A percentile compares a stretch with the other conserved stretches of the same genome.
Conservation (phyloP, 92 coral and sea anemone species). For the Heteractis magnifica region DNA sequence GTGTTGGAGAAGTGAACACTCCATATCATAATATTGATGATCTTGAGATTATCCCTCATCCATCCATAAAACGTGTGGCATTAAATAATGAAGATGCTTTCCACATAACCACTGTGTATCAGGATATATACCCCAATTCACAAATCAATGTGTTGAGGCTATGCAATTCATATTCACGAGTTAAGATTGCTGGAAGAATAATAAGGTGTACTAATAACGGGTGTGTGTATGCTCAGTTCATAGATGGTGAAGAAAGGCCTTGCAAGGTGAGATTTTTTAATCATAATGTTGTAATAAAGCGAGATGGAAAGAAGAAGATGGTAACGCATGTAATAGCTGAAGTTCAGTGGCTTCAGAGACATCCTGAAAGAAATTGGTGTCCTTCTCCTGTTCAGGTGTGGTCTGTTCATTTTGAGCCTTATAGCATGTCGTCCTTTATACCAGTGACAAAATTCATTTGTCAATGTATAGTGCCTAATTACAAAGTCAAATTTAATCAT, state of each 20-base stretch:
- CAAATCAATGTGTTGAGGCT: conserved; percentile 9
- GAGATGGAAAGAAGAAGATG: conserved; percentile 23
- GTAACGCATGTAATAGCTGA: conserved; percentile 21
- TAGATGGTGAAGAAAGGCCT: conserved; percentile 21
- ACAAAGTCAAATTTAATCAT: conserved; percentile 19
- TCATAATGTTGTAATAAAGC: conserved; percentile 11
- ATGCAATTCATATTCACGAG: conserved; percentile 4
- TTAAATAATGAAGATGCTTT: conserved; percentile 12
- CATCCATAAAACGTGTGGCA: conserved; percentile 13
- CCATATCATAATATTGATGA: background rate
- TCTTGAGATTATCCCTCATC: conserved; percentile 16
- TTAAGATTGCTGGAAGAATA: background rate
- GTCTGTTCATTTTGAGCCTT: conserved; percentile 17
- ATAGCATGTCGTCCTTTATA: conserved; percentile 9
- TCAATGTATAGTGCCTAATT: conserved; percentile 5
- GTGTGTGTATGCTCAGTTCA: conserved; percentile 16
- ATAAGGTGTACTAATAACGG: conserved; percentile 4
- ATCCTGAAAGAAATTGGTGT: conserved; percentile 25
- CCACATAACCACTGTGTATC: conserved; percentile 12
- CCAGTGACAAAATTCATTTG: conserved; percentile 4
- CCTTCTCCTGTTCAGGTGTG: conserved; percentile 36
- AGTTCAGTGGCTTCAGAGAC: conserved; percentile 27
- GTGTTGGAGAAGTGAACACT: conserved; percentile 14
- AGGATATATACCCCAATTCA: conserved; percentile 6
- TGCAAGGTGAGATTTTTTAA: conserved; percentile 22